phyloP scores from a whole-genome alignment of 2,888 invertebrate species.

The Drosophila neonasuta region DNA sequence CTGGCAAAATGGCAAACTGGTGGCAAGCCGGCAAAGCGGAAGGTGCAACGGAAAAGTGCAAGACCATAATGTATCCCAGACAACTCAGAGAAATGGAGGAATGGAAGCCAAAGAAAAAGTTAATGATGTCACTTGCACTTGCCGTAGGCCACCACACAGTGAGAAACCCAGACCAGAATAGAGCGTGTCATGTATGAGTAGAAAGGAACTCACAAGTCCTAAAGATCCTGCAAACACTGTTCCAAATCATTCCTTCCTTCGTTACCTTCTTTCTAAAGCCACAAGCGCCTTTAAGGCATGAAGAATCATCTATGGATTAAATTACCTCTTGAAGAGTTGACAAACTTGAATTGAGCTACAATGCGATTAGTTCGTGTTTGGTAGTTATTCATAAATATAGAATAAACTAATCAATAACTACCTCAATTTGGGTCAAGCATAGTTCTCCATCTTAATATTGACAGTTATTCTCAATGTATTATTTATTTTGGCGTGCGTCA shows the following conservation, averaged over 20 bases:
- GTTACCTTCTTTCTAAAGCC: background rate
- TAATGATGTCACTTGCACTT: conserved; percentile 78
- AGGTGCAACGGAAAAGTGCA: conserved; percentile 49
- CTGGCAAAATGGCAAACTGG: conserved; percentile 3
- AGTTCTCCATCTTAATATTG: background rate
- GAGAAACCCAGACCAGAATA: conserved; percentile 11
- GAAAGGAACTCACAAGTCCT: conserved; percentile 3
- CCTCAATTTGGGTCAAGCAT: no score
- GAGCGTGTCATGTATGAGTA: background rate
- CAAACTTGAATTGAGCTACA: background rate
- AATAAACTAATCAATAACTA: background rate
- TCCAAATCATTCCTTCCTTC: background rate
- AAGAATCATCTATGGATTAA: conserved; percentile 38
- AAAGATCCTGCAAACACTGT: background rate
- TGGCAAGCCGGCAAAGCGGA: conserved; percentile 17
- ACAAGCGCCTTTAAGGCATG: conserved; percentile 13
- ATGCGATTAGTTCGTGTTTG: conserved; percentile 6
- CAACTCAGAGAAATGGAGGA: conserved; percentile 24
- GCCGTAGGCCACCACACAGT: conserved; percentile 45
- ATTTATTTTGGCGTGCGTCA: no score
- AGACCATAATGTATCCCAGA: conserved; percentile 48
- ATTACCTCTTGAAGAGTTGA: conserved; percentile 14
- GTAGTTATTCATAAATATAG: background rate
- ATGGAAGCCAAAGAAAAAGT: conserved; percentile 61
- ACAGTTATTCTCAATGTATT: background rate